Conservation (phyloP, 2,113 vertebrate species). For the Sceloporus tristichus region DNA sequence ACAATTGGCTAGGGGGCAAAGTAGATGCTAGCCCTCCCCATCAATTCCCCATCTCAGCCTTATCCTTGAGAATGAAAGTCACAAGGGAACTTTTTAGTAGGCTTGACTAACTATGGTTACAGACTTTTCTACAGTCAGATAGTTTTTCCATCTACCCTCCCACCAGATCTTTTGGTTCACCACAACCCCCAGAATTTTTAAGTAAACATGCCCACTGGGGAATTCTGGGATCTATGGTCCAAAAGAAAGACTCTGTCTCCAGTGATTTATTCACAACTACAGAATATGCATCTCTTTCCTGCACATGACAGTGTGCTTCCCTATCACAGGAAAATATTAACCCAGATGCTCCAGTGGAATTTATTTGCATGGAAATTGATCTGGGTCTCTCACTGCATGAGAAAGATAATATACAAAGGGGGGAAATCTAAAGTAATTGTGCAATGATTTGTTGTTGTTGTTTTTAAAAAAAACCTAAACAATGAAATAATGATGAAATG, state of each 20-base stretch:
- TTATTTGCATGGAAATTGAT: constrained; percentile 11
- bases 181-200: too few relatives aligned
- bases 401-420: too few relatives aligned
- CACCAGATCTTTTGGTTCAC: neutral
- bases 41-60: neutral
- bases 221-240: too few relatives aligned
- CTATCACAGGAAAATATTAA: neutral
- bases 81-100: neutral
- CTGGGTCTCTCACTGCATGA: neutral
- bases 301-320: neutral
- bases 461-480: neutral
- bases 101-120: too few relatives aligned
- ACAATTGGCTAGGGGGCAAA: neutral
- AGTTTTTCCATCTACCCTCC: neutral
- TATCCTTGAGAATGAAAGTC: neutral
- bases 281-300: neutral
- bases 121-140: neutral
- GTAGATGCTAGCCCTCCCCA: neutral
- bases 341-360: neutral
- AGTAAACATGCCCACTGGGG: too few relatives aligned
- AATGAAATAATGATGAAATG: constrained; percentile 1
- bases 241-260: too few relatives aligned
- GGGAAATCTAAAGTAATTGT: neutral
- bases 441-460: neutral
- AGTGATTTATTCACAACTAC: neutral